Percentiles rank a stretch among this genome's conserved stretches.
These are phyloP conservation scores for Lordiphosa fenestrarum DNA, from an alignment of 2,888 invertebrate species.

Conservation along the genomic window DNA sequence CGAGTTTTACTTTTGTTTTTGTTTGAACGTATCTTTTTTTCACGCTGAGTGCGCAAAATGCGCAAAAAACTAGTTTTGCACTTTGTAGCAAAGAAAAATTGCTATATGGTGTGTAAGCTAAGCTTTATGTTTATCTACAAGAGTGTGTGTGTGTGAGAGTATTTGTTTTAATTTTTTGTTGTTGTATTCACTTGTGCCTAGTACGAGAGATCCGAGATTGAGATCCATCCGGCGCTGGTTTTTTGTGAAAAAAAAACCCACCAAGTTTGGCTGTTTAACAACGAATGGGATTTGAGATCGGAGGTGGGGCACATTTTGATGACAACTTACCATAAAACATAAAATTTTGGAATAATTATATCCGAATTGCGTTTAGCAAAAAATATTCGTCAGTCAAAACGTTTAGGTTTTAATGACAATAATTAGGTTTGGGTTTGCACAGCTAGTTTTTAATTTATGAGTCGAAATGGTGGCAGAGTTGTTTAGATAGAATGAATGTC, in stretches of 20 bases:
- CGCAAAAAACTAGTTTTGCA: slow-evolving; percentile 71
- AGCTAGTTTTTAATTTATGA: too few species aligned
- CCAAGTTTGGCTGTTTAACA: neutral
- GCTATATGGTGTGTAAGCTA: slow-evolving; percentile 41
- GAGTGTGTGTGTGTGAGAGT: slow-evolving; percentile 30
- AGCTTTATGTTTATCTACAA: slow-evolving; percentile 46
- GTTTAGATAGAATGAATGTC: too few species aligned
- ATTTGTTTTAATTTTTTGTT: slow-evolving; percentile 53
- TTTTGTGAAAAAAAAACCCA: neutral
- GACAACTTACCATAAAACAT: too few species aligned
- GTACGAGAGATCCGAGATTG: slow-evolving; percentile 41
- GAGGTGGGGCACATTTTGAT: too few species aligned
- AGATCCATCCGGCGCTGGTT: slow-evolving; percentile 23
- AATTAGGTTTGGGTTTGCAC: too few species aligned
- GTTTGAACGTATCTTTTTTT: slow-evolving; percentile 39
- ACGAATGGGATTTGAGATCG: neutral
- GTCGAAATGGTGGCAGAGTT: too few species aligned
- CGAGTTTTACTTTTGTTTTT: slow-evolving; percentile 51
- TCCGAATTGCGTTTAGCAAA: too few species aligned
- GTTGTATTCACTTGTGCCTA: slow-evolving; percentile 70
- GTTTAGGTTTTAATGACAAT: too few species aligned
- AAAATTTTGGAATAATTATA: too few species aligned
- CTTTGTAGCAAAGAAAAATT: slow-evolving; percentile 53
- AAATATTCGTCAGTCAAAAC: too few species aligned
- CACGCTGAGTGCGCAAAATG: slow-evolving; percentile 72